These are phyloP conservation scores for Epizoanthus ramosus DNA, from an alignment of 92 coral and sea anemone species.

Conservation along the genomic window DNA sequence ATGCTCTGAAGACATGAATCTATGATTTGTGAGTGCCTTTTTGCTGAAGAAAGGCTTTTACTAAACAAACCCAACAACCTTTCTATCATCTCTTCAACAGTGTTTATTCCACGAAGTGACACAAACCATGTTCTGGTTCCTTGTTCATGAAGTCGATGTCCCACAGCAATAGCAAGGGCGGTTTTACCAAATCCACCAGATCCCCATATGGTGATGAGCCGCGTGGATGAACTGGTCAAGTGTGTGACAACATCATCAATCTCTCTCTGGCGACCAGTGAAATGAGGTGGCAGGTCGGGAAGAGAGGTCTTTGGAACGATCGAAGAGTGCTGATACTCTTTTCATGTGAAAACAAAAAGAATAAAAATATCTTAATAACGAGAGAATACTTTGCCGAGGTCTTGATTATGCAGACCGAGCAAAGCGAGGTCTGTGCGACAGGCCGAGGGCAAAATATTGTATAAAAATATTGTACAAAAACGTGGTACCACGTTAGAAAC, in stretches of 20 bases:
- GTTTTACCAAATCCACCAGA: not conserved
- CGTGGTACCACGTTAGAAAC: too few relatives aligned
- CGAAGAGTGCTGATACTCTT: too few relatives aligned
- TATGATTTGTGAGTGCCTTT: not conserved
- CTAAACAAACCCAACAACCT: not conserved
- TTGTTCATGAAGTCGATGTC: slow-evolving; percentile 5
- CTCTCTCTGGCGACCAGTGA: slow-evolving; percentile 14
- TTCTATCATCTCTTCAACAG: not conserved
- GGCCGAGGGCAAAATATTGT: too few relatives aligned
- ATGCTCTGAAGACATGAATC: not conserved
- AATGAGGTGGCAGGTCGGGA: not conserved
- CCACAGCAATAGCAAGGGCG: not conserved
- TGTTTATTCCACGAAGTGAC: not conserved
- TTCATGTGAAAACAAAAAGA: too few relatives aligned
- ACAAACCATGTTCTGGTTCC: slow-evolving; percentile 3
- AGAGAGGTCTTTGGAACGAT: not conserved
- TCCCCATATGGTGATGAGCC: not conserved
- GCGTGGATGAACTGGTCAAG: not conserved
- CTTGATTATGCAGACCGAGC: too few relatives aligned
- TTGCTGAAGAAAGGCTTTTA: not conserved
- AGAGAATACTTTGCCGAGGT: too few relatives aligned
- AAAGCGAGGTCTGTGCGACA: too few relatives aligned
- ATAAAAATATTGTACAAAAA: too few relatives aligned
- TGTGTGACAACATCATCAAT: not conserved
- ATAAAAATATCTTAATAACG: too few relatives aligned